Base-by-base conservation (phyloP, 1,140 invertebrate genomes). In the Liolophura sinensis region DNA sequence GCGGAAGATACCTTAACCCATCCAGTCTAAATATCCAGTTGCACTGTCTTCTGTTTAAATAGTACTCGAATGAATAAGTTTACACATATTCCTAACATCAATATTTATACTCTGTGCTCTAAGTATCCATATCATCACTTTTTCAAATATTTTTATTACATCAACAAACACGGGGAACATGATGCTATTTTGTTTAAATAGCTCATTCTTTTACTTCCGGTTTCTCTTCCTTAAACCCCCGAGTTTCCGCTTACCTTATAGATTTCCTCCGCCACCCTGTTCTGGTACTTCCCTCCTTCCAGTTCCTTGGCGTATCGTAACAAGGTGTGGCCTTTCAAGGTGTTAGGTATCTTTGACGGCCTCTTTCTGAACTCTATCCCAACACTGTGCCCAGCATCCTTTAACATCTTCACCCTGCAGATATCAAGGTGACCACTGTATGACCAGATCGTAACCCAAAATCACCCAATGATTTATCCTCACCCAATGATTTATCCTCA, bases 241-340 rank as follows among this genome's bases (percentile, higher is more conserved):
- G 9, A 40, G 31, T 40, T 48, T 57, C 9, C 18, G 25, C 16
- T 61, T 61, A 81, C 79, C 71, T 79, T 69, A 61, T 79, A 81
- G 0, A 81, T 62, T 47, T 65, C 68, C 70, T 81, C 79, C 12
- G 77, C 71, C 16, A 77, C 71, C 31, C 75, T 64, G 69, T 78
- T 78, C 65, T 81, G 79, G n/a, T 24, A 27, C 16, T 31, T 58
- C 24, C 72, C 75, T 49, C 64, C 72, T 47, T 79, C 69, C 27
- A 72, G 68, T n/a, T 68, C 54, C 60, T 73, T 75, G 3, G 73
- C 69, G 68, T 69, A 74, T 60, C 76, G 77, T 27, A 78, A 47
- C 15, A 80, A 64, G 14, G 70, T 67, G 66, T 79, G 78, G 25
- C 70, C 66, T 47, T 70, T 68, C 15, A 77, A 20, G 6, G 78